A percentile compares a stretch with the other conserved stretches of the same genome.
Evolutionary conservation across 2,888 invertebrate species (phyloP).

Genomic region (Noctua janthina): DNA sequence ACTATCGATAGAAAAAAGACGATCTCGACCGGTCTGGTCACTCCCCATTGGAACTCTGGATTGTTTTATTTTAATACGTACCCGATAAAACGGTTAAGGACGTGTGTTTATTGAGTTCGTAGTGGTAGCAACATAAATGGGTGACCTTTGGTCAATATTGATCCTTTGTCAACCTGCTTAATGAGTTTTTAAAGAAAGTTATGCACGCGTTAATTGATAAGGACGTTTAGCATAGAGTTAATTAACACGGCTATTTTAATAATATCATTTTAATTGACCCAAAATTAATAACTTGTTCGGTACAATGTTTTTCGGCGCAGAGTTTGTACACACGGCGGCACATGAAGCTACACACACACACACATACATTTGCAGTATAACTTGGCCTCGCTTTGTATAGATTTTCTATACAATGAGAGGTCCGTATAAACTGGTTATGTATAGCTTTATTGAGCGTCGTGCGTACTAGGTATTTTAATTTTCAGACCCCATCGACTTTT

Average conservation of each 20-base stretch:
- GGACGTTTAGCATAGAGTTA: not conserved
- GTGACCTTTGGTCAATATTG: not conserved
- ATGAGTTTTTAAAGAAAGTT: conserved; percentile 1
- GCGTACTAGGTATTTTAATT: not conserved
- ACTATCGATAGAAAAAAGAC: conserved; percentile 34
- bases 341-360: no score
- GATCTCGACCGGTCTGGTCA: conserved; percentile 43
- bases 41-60: conserved; percentile 42
- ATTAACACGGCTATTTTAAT: not conserved
- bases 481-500: not conserved
- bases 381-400: no score
- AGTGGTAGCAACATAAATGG: conserved; percentile 33
- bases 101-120: conserved; percentile 32
- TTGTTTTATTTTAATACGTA: conserved; percentile 42
- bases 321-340: not conserved
- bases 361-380: no score
- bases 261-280: not conserved
- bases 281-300: not conserved
- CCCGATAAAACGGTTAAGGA: conserved; percentile 48
- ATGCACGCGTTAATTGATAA: not conserved
- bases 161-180: not conserved
- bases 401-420: no score
- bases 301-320: not conserved
- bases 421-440: no score
- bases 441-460: no score